Conservation (phyloP, 1,140 invertebrate species). For the Saccostrea cuccullata region DNA sequence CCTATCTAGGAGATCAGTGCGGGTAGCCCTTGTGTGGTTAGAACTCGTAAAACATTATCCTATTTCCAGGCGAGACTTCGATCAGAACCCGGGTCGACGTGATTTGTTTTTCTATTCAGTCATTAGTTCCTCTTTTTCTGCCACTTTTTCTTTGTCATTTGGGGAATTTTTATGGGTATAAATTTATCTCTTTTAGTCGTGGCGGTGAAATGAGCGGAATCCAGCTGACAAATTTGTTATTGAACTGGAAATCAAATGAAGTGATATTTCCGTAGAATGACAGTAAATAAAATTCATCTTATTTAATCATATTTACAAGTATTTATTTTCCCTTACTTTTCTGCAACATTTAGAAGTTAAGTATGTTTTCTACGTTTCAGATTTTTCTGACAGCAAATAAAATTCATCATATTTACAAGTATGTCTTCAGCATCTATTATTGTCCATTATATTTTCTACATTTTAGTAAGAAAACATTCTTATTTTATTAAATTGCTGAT, state of each 20-base stretch:
- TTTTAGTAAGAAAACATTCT: neutral
- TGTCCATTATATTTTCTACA: neutral
- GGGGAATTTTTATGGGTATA: neutral
- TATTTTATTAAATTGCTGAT: too few species aligned
- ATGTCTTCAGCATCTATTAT: neutral
- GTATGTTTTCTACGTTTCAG: neutral
- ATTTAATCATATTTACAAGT: neutral
- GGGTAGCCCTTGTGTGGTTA: slow-evolving; percentile 19
- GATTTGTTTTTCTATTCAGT: slow-evolving; percentile 15
- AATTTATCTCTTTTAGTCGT: too few species aligned
- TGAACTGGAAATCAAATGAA: slow-evolving; percentile 31
- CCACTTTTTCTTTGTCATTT: neutral
- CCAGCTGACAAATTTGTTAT: slow-evolving; percentile 31
- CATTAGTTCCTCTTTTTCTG: slow-evolving; percentile 13
- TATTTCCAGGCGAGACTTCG: neutral
- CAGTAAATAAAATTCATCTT: slow-evolving; percentile 20
- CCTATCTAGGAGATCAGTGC: slow-evolving; percentile 22
- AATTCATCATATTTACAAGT: neutral
- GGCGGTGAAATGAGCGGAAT: neutral
- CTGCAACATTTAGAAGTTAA: neutral
- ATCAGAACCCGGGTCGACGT: neutral
- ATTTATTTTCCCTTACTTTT: neutral
- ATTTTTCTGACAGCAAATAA: neutral
- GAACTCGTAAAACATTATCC: slow-evolving; percentile 27
- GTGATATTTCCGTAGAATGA: slow-evolving; percentile 25